Percentiles rank a stretch among this genome's conserved stretches.
Conservation (phyloP, 2,888 invertebrate species). For the Agonopterix alstromeriana region DNA sequence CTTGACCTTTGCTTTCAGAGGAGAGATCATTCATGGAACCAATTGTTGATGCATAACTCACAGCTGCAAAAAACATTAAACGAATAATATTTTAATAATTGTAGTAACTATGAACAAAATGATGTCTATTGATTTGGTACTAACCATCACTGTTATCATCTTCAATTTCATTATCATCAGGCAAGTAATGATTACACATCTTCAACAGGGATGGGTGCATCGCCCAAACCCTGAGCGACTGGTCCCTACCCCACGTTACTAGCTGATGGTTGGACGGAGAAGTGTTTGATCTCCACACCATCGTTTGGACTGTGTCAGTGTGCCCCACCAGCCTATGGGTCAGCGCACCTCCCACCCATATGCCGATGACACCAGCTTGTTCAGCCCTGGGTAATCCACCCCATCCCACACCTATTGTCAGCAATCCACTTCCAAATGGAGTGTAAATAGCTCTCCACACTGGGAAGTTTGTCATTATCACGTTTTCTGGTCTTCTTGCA, state of each 20-base stretch:
- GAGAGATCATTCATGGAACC: constrained; percentile 58
- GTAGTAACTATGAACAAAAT: neutral
- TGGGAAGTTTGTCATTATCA: constrained; percentile 89
- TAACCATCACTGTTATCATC: constrained; percentile 71
- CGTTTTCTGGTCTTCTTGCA: constrained; percentile 89
- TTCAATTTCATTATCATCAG: constrained; percentile 78
- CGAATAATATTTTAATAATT: neutral
- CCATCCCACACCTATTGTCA: constrained; percentile 95
- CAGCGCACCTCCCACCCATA: constrained; percentile 78
- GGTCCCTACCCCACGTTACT: constrained; percentile 97
- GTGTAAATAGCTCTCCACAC: constrained; percentile 96
- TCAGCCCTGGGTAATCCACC: constrained; percentile 87
- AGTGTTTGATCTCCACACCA: constrained; percentile 91
- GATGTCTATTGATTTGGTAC: constrained; percentile 16
- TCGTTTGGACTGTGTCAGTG: constrained; percentile 95
- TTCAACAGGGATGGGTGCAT: constrained; percentile 91
- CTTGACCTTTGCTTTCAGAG: constrained; percentile 48
- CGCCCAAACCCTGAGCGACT: constrained; percentile 92
- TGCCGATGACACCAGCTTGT: constrained; percentile 78
- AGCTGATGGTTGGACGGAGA: constrained; percentile 86
- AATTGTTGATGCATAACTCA: constrained; percentile 61
- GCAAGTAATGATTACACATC: constrained; percentile 80
- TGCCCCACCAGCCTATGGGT: constrained; percentile 96
- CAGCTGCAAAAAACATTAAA: constrained; percentile 36
- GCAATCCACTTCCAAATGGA: constrained; percentile 94